Evolutionary conservation across 1,140 invertebrate species (phyloP), one percentile per base, ranked within the genome.

Genomic region (Drosophila quadrilineata): DNA sequence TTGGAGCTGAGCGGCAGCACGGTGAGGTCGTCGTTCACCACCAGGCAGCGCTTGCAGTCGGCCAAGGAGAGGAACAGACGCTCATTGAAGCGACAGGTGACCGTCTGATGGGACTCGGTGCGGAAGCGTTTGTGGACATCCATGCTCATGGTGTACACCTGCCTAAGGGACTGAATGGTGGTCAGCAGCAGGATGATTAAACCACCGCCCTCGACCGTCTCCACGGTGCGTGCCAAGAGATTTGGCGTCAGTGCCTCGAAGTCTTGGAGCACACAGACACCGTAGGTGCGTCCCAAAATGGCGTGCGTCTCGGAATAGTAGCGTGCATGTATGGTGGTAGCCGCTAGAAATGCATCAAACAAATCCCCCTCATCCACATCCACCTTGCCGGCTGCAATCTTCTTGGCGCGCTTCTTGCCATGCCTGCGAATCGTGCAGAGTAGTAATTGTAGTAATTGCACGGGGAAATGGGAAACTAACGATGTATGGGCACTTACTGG

Each of bases 171-270:
- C 38, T 93, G 92, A 62, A 99, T 92, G 19, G 94, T 94, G 87
- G 96, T 94, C 0, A 99, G 90, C 5, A 99, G 90, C 52, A 99
- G 92, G 26, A 99, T 93, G 57, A 99, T 94, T 0, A 99, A 76
- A 14, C 99, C 99, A 58, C 99, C 98, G 50, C 99, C 98, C 93
- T 99, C 97, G 0, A 99, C 97, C 0, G 99, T 99, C 92, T 99
- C 99, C 71, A 99, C 94, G 3, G 98, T 99, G 66, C 98, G 91
- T 0, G 99, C 99, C 82, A 99, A 91, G 35, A 99, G 92, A 91
- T 99, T 99, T 3, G 99, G 99, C n/a, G 98, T 99, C 0, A 99
- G 79, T 2, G 98, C 98, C 92, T 99, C 98, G 92, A 99, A 99
- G 91, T 99, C 98, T 94, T 99, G 98, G 57, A 99, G 91, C 57